These are phyloP conservation scores for Drosophila arawakana DNA, from an alignment of 1,140 invertebrate genomes.

Conservation along the genomic window DNA sequence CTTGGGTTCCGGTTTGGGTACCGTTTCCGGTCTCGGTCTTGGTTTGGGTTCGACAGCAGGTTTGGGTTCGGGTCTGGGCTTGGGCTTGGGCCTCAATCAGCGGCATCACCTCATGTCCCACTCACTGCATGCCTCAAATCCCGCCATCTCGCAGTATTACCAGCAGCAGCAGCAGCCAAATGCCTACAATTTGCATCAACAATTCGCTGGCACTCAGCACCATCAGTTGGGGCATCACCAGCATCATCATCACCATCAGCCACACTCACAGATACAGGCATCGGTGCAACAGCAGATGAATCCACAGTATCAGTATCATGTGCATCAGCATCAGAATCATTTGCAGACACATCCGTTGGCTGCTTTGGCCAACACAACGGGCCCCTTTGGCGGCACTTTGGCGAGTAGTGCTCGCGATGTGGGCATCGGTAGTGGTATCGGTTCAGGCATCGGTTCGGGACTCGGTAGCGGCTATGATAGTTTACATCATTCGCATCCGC, in stretches of 20 bases:
- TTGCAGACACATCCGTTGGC: slow-evolving; percentile 81
- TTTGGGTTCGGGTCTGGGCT: slow-evolving; percentile 19
- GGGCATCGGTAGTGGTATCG: slow-evolving; percentile 7
- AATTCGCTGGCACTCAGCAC: slow-evolving; percentile 77
- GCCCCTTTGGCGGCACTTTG: slow-evolving; percentile 72
- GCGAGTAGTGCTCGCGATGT: slow-evolving; percentile 76
- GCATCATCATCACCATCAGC: slow-evolving; percentile 36
- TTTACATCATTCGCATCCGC: slow-evolving; percentile 40
- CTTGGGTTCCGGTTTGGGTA: slow-evolving; percentile 10
- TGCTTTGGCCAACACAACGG: slow-evolving; percentile 71
- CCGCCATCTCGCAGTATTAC: slow-evolving; percentile 83
- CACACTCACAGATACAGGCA: slow-evolving; percentile 78
- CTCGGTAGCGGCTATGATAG: slow-evolving; percentile 46
- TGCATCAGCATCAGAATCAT: slow-evolving; percentile 81
- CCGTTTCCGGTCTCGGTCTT: neutral
- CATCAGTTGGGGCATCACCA: slow-evolving; percentile 38
- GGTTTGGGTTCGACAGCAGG: slow-evolving; percentile 5
- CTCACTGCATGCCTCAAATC: slow-evolving; percentile 83
- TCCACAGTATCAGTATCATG: slow-evolving; percentile 82
- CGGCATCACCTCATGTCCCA: slow-evolving; percentile 80
- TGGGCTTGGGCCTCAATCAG: slow-evolving; percentile 50
- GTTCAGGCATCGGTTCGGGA: slow-evolving; percentile 26
- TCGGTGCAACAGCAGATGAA: slow-evolving; percentile 83
- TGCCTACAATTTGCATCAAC: slow-evolving; percentile 79
- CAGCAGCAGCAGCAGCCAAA: slow-evolving; percentile 38